Base-by-base conservation (phyloP, 2,888 invertebrate species). In the Cotesia congregata region DNA sequence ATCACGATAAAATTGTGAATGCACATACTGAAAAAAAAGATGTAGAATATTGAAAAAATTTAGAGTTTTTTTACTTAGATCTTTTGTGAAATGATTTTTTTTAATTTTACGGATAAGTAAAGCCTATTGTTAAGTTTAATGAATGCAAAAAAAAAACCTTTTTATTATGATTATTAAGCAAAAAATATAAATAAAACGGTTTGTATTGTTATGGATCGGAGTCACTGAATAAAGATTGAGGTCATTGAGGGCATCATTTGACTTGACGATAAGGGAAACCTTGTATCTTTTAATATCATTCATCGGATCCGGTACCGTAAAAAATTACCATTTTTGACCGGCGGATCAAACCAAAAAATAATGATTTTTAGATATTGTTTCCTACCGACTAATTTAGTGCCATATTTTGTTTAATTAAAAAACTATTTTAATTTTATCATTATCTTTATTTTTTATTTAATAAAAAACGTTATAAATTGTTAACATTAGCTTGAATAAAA, bases 181-280 rank as follows among this genome's bases (percentile, higher is more conserved):
- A 71, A 77, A 72, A 64, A 72, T 71, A 39, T 30, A 73, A 69
- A 68, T 7, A 73, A 76, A 75, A 62, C 76, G 69, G 17, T 64
- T 50, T 70, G 74, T 70, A 67, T 60, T 72, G 74, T 76, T 77
- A 79, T 81, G 76, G 78, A 65, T 68, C 75, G 72, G 75, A 80
- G 81, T 80, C 84, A 82, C 81, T 84, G 85, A 86, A 87, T 87
- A 84, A 85, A 85, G 82, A 87, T 84, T 82, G 83, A 84, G 83
- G 85, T 85, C 79, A 73, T 60, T 71, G 69, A 74, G 79, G 76
- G 76, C 78, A 80, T 77, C 69, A 76, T 80, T 76, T 78, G 80
- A 78, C 77, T 76, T 74, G 71, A 75, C 65, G 75, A 78, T 75
- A 71, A 76, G 74, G 69, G 60, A 68, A 72, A 71, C 20, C 61